phyloP scores from a whole-genome alignment of 2,797 vertebrate species.

The Scomberomorus guttatus region DNA sequence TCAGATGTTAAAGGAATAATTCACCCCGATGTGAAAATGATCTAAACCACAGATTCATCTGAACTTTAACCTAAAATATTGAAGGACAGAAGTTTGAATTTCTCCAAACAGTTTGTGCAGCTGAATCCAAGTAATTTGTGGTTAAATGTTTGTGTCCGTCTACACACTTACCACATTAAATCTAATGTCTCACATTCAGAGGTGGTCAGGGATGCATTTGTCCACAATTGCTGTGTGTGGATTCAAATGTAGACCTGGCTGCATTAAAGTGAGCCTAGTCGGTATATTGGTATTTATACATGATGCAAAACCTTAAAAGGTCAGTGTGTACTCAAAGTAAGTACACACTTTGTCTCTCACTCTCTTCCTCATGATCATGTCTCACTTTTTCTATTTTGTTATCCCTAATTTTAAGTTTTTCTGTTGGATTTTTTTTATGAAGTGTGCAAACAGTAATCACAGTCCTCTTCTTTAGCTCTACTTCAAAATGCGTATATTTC shows the following conservation, averaged over 20 bases:
- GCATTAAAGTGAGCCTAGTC: not conserved
- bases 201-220: not conserved
- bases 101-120: not conserved
- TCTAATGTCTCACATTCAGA: not conserved
- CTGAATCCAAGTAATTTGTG: not conserved
- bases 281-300: not conserved
- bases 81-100: not conserved
- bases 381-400: not conserved
- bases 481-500: not conserved
- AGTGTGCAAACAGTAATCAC: not conserved
- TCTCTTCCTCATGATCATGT: not conserved
- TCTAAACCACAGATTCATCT: not conserved
- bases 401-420: not conserved
- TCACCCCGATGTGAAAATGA: not conserved
- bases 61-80: not conserved
- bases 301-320: not conserved
- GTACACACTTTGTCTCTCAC: not conserved
- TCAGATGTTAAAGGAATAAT: not conserved
- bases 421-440: too few relatives aligned
- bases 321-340: not conserved
- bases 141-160: not conserved
- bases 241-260: not conserved
- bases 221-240: not conserved
- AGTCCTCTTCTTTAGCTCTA: constrained; percentile 1
- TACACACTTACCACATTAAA: not conserved